phyloP scores from a whole-genome alignment of 2,888 invertebrate genomes.

The Agrotis exclamationis region DNA sequence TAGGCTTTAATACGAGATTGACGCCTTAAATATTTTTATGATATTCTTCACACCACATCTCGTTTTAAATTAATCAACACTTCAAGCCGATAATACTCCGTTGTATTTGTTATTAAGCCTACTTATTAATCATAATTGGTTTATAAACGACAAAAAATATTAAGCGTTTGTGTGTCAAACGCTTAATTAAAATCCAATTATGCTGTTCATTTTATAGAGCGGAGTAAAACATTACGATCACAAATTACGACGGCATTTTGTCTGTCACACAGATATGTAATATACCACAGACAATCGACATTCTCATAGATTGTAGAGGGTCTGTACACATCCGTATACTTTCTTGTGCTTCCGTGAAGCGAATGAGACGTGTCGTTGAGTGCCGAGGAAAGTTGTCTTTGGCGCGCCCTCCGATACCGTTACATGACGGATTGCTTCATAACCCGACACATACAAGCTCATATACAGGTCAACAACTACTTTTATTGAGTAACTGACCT shows the following conservation, averaged over 20 bases:
- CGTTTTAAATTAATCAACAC: constrained; percentile 20
- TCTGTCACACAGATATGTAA: constrained; percentile 35
- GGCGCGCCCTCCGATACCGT: constrained; percentile 77
- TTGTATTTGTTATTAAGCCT: constrained; percentile 18
- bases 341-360: constrained; percentile 74
- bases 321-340: constrained; percentile 67
- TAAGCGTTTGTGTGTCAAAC: constrained; percentile 35
- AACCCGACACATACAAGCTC: constrained; percentile 57
- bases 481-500: constrained; percentile 79
- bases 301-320: constrained; percentile 59
- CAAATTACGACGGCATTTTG: constrained; percentile 18
- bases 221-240: constrained; percentile 8
- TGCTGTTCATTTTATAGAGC: background rate
- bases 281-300: constrained; percentile 63
- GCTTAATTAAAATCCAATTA: constrained; percentile 44
- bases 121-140: constrained; percentile 20
- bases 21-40: background rate
- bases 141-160: constrained; percentile 20
- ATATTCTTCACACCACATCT: background rate
- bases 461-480: constrained; percentile 58
- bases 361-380: constrained; percentile 63
- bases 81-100: constrained; percentile 6
- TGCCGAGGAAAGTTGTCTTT: constrained; percentile 78
- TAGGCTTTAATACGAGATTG: constrained; percentile 10
- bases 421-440: constrained; percentile 73